phyloP scores from a whole-genome alignment of 2,888 invertebrate genomes.

The Helleia helle region DNA sequence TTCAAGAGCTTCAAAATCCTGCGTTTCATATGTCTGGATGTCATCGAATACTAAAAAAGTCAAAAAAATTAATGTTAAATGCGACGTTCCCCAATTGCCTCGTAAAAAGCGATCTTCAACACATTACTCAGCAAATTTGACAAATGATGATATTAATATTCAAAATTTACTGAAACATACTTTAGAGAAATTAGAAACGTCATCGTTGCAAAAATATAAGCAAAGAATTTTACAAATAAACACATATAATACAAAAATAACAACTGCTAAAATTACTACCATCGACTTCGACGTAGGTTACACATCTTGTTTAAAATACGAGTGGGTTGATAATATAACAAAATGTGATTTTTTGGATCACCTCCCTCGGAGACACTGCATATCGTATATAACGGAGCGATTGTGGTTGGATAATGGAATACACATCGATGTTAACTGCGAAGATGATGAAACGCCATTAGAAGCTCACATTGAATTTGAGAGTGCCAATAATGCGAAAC shows the following conservation, averaged over 20 bases:
- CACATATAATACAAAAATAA: constrained; percentile 43
- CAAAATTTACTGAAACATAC: constrained; percentile 41
- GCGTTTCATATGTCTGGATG: constrained; percentile 39
- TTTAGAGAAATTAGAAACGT: constrained; percentile 49
- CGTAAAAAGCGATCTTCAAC: constrained; percentile 33
- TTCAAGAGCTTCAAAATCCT: constrained; percentile 29
- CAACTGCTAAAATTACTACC: constrained; percentile 44
- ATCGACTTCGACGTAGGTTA: constrained; percentile 60
- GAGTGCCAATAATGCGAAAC: constrained; percentile 40
- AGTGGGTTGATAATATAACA: constrained; percentile 46
- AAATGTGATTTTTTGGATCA: constrained; percentile 48
- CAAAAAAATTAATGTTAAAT: constrained; percentile 28
- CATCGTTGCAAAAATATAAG: constrained; percentile 45
- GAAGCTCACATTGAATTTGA: constrained; percentile 45
- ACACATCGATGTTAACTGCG: constrained; percentile 46
- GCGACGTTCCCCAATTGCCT: constrained; percentile 20
- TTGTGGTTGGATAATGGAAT: constrained; percentile 44
- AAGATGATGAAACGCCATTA: constrained; percentile 47
- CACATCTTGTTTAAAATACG: constrained; percentile 55
- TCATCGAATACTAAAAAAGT: constrained; percentile 34
- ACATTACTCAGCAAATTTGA: constrained; percentile 26
- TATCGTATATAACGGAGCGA: constrained; percentile 46
- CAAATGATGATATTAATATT: constrained; percentile 35
- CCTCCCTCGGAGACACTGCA: constrained; percentile 50
- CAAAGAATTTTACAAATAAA: constrained; percentile 48